Percentiles rank a stretch among this genome's conserved stretches.
phyloP scores from a whole-genome alignment of 2,797 vertebrate species.

The Octomys mimax region DNA sequence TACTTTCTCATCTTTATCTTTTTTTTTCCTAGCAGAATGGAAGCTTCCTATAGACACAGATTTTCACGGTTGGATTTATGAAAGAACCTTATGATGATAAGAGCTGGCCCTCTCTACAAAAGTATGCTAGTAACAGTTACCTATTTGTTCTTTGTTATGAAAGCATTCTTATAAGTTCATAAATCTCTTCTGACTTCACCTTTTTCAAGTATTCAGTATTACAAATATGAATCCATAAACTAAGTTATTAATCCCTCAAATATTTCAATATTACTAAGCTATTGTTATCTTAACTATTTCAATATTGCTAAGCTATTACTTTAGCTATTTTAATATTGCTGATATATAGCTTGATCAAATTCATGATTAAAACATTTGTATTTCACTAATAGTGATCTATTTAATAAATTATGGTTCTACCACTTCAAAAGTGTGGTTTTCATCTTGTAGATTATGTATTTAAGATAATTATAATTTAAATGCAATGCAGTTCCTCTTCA shows the following conservation, averaged over 20 bases:
- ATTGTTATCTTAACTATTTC: constrained; percentile 8
- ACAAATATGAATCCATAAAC: neutral
- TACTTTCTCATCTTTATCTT: neutral
- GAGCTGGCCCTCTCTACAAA: neutral
- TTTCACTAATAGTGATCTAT: constrained; percentile 17
- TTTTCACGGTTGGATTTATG: neutral
- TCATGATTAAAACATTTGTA: neutral
- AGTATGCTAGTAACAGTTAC: neutral
- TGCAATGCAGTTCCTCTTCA: neutral
- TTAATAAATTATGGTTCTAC: constrained; percentile 12
- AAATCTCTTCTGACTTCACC: neutral
- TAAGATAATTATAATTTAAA: constrained; percentile 44
- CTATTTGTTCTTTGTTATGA: neutral
- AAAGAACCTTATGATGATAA: neutral
- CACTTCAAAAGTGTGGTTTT: neutral
- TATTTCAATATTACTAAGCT: neutral
- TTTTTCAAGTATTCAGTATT: neutral
- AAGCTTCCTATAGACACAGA: neutral
- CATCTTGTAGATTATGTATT: neutral
- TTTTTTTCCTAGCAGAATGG: neutral
- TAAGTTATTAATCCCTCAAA: neutral
- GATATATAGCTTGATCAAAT: neutral
- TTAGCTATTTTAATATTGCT: neutral
- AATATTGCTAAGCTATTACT: neutral
- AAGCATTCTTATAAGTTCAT: neutral